A percentile compares a stretch with the other conserved stretches of the same genome.
Conservation (phyloP, 2,113 vertebrate species). For the Indri indri region DNA sequence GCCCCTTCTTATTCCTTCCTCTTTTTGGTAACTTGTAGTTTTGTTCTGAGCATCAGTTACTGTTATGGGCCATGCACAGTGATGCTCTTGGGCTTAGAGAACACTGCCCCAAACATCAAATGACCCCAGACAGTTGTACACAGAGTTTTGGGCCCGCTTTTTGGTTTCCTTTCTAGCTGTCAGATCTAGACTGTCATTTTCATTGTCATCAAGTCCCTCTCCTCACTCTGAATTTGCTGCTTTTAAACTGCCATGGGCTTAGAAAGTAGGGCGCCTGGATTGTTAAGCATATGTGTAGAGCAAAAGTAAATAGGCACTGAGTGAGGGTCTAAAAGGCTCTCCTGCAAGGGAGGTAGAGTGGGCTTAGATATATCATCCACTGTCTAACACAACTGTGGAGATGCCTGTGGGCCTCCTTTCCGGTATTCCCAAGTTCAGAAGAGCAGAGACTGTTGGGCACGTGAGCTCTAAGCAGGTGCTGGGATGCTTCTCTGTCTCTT, state of each 20-base stretch:
- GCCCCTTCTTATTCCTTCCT: neutral
- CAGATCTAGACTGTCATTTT: neutral
- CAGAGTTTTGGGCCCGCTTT: neutral
- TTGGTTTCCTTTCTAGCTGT: neutral
- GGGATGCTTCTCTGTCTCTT: neutral
- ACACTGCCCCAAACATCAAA: neutral
- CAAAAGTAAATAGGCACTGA: neutral
- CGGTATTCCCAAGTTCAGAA: fast-evolving
- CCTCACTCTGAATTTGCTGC: neutral
- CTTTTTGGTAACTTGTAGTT: neutral
- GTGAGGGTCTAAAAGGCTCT: neutral
- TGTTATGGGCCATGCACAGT: fast-evolving
- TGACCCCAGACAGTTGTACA: too few species aligned
- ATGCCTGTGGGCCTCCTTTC: neutral
- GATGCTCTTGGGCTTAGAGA: neutral
- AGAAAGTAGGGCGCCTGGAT: neutral
- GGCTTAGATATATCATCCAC: neutral
- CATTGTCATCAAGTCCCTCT: neutral
- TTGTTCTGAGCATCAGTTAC: neutral
- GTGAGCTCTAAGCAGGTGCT: neutral
- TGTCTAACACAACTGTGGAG: neutral
- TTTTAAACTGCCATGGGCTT: neutral
- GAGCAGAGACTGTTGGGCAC: neutral
- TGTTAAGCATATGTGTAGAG: neutral
- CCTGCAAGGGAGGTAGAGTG: neutral